Evolutionary conservation across 2,888 invertebrate species (phyloP), one percentile per base, ranked within the genome.

Genomic region (Andrena flavipes): DNA sequence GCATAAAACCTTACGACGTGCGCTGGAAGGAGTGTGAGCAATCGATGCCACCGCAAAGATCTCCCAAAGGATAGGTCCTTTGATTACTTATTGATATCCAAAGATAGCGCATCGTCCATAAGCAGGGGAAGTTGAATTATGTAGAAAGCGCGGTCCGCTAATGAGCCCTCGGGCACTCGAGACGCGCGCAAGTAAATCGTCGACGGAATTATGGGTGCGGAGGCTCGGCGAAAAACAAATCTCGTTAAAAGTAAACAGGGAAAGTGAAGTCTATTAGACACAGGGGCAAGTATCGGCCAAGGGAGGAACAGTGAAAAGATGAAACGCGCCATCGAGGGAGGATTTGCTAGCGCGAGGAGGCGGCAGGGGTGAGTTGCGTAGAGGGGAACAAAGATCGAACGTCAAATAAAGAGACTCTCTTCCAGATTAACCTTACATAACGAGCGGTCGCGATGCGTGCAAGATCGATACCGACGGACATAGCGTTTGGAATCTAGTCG

Each of bases 201-300:
- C 67, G 83, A 79, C 73, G 60, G 75, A 64, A 79, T 75, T 64
- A 71, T 35, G 62, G 62, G 51, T 42, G 64, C 74, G 62, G 64
- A 33, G 3, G 10, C 20, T 20, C 35, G 48, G 68, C 20, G 77
- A 63, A 64, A 64, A 74, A 76, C 74, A 78, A 78, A 78, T 84
- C 78, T 82, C 83, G 83, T 82, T 83, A 83, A 82, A 77, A 82
- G 83, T 82, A 74, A 76, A 65, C 82, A 69, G 71, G 75, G 71
- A 73, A 78, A 79, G 54, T 69, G 72, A 60, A 76, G 78, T 88
- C 88, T 84, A 78, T 80, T 84, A 76, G 77, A 69, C 64, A 72
- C 76, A 73, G 70, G 73, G 64, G 23, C 42, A 62, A 68, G 68
- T 65, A 69, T 64, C 56, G 59, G 64, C 60, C 59, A 71, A 49